Evolutionary conservation across 2,888 invertebrate genomes (phyloP), one percentile per base, ranked within the genome.

Genomic region (Mechanitis messenoides): DNA sequence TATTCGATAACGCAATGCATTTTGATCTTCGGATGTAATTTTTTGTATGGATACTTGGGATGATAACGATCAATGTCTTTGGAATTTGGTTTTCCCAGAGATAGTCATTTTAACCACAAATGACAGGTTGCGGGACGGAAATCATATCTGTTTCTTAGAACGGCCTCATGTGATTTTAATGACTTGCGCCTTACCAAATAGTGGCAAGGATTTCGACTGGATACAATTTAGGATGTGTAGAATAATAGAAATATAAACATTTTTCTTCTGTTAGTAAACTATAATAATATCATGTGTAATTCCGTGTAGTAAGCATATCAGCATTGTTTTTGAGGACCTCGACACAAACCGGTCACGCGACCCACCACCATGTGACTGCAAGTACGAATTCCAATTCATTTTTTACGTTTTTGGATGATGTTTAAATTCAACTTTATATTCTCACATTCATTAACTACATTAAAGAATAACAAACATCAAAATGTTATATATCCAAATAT

Each of bases 91-190:
- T 50, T 50, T 50, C 50, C 50, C 50, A 50, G 50, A 50, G 50
- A 50, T 50, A 50, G 50, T 50, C 50, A 50, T 31, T 50, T 50
- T 50, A 50, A 3, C 31, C 50, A 50, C 50, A 50, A 50, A 50
- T 50, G 28, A 50, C 31, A 50, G 50, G 50, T 50, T 50, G 9
- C 7, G 11, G 50, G 50, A 31, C 31, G 50, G 28, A 50, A 50
- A 28, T 50, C 31, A 31, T 50, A 50, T 50, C 20, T 47, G 47
- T n/a, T 50, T 50, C 50, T 31, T 6, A 50, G 50, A 50, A 50
- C 28, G 11, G 50, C 50, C 50, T 50, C 50, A 31, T 50, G 50
- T 7, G 50, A 50, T 50, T 50, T 50, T 50, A 50, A 50, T 50
- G 50, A 50, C 50, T 50, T 31, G 50, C 11, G 31, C 50, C 31